Evolutionary conservation across 2,888 invertebrate species (phyloP).

Genomic region (Galerucella calmariensis): DNA sequence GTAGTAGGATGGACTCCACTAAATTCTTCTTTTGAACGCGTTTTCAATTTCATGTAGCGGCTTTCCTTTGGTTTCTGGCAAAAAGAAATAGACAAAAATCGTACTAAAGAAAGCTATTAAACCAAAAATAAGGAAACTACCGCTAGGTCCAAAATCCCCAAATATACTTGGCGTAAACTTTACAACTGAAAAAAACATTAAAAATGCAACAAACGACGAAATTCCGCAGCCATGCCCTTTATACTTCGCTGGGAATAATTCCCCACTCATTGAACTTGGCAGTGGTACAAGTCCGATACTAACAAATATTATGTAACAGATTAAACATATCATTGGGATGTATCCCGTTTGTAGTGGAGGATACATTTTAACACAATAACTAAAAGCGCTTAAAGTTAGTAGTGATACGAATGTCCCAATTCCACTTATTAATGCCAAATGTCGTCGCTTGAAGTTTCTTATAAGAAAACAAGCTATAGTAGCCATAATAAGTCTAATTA

Average conservation of each 20-base stretch:
- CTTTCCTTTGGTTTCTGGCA: constrained; percentile 78
- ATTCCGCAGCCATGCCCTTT: constrained; percentile 76
- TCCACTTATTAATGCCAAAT: constrained; percentile 74
- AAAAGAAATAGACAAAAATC: constrained; percentile 68
- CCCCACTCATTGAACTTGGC: constrained; percentile 82
- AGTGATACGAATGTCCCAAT: constrained; percentile 72
- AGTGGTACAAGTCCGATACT: constrained; percentile 67
- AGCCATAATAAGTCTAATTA: constrained; percentile 72
- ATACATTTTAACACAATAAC: constrained; percentile 45
- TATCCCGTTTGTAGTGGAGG: constrained; percentile 51
- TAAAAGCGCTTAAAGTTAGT: constrained; percentile 50
- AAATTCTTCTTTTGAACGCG: constrained; percentile 60
- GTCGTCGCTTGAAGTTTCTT: constrained; percentile 72
- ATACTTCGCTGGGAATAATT: constrained; percentile 70
- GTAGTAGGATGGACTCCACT: too few species aligned
- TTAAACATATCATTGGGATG: constrained; percentile 64
- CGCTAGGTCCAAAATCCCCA: constrained; percentile 68
- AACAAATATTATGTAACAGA: constrained; percentile 71
- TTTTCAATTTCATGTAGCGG: constrained; percentile 77
- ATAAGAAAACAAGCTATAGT: constrained; percentile 73
- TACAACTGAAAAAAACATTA: constrained; percentile 74
- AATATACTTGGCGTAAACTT: constrained; percentile 75
- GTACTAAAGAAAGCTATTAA: constrained; percentile 70
- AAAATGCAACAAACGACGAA: constrained; percentile 73
- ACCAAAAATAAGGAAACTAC: constrained; percentile 75